phyloP scores from a whole-genome alignment of 2,888 invertebrate genomes.

The Cantharis rustica region DNA sequence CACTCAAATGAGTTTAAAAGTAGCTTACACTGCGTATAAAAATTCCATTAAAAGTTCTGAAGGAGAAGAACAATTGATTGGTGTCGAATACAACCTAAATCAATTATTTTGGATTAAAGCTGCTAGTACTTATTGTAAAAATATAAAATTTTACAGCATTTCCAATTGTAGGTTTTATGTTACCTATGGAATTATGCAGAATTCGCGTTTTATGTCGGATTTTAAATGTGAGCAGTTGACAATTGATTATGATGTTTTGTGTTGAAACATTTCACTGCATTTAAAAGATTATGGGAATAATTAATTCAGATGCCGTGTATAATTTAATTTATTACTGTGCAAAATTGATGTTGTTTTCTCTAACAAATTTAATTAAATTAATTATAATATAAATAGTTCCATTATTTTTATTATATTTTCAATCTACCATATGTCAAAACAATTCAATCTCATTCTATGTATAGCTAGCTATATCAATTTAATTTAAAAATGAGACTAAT shows the following conservation, averaged over 20 bases:
- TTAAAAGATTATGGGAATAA: neutral
- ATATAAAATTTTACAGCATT: neutral
- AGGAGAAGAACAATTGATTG: slow-evolving; percentile 69
- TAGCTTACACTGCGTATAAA: slow-evolving; percentile 58
- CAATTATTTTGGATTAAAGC: slow-evolving; percentile 56
- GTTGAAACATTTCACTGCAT: neutral
- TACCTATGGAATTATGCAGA: neutral
- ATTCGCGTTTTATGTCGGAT: neutral
- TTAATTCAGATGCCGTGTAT: neutral
- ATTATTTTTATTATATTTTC: neutral
- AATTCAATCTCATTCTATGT: neutral
- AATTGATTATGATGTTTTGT: neutral
- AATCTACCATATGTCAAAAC: neutral
- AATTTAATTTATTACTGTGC: neutral
- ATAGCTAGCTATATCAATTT: too few species aligned
- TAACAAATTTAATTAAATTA: neutral
- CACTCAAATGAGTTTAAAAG: slow-evolving; percentile 1
- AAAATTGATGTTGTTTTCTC: neutral
- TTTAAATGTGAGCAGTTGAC: neutral
- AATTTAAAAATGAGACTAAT: neutral
- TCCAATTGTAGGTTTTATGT: neutral
- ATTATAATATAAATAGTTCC: neutral
- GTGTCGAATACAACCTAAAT: slow-evolving; percentile 68
- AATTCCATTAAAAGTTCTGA: slow-evolving; percentile 70
- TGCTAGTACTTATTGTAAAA: neutral